Evolutionary conservation across 2,888 invertebrate genomes (phyloP), one percentile per base, ranked within the genome.

Genomic region (Sisyra terminalis): DNA sequence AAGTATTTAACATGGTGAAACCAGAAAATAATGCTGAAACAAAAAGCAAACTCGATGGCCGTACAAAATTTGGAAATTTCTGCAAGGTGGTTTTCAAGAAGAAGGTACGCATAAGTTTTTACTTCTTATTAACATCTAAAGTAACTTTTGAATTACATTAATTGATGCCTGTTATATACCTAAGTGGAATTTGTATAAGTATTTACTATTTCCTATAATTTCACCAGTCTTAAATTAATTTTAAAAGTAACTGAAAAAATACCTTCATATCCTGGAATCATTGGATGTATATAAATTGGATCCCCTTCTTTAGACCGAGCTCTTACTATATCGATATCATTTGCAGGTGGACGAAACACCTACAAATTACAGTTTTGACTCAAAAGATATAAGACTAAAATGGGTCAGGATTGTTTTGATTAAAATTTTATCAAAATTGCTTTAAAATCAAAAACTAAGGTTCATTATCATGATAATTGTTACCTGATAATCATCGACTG

Each of bases 251-350:
- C 15, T 29, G 16, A 14, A 4, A 15, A 7, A 8, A 38, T 57
- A 77, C 83, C 84, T 61, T 78, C 76, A 55, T 81, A 84, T 31
- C 81, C 79, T 13, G 83, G 80, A 47, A 78, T 65, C 60, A 79
- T 75, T 2, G 83, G 82, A 60, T 82, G 76, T 46, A 71, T 71
- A 57, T 78, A 83, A 24, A 78, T 67, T 1, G 78, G 69, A 59
- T 81, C 81, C 2, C 75, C 75, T 54, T 73, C 71, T 41, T 71
- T 64, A 48, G 70, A 70, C 48, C 78, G 70, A 8, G 73, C 69
- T 49, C 75, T 75, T 3, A 83, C 73, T 1, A 70, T 57, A 48
- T 80, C 76, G 31, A 81, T 69, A 52, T 80, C 81, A 43, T 65
- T 65, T 55, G 73, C 67, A 0, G 78, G 66, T 8, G 83, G 82